phyloP scores from a whole-genome alignment of 64 coral and sea anemone genomes.

The Orbicella faveolata region DNA sequence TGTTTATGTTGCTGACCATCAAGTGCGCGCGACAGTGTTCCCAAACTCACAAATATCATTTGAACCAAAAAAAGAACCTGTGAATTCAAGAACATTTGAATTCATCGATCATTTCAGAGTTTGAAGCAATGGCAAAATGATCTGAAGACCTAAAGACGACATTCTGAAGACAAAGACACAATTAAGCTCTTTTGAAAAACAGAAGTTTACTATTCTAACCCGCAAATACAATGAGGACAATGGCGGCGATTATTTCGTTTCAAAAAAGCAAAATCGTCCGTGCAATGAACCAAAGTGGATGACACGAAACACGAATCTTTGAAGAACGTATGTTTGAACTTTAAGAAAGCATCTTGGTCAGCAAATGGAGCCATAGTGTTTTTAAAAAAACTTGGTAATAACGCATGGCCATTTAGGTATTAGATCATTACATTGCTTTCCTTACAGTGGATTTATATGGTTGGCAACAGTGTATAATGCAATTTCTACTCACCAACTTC shows the following conservation, averaged over 20 bases:
- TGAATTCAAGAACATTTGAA: too few relatives aligned
- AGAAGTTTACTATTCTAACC: background rate
- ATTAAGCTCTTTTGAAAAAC: background rate
- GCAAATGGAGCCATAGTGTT: too few relatives aligned
- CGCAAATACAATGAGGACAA: background rate
- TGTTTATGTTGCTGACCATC: too few relatives aligned
- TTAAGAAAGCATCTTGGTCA: too few relatives aligned
- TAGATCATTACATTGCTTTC: too few relatives aligned
- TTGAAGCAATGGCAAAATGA: background rate
- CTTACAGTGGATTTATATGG: too few relatives aligned
- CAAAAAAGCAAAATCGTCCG: background rate
- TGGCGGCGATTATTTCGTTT: background rate
- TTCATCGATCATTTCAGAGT: background rate
- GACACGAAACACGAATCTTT: background rate
- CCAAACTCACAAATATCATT: too few relatives aligned
- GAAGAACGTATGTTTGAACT: background rate
- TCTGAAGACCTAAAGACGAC: background rate
- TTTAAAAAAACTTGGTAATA: background rate
- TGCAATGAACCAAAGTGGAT: background rate
- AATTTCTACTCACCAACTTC: conserved; percentile 45
- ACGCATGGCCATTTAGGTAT: too few relatives aligned
- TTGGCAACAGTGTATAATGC: background rate
- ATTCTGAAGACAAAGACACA: conserved; percentile 7
- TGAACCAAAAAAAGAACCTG: too few relatives aligned
- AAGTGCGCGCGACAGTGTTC: too few relatives aligned